Evolutionary conservation across 2,113 vertebrate species (phyloP).

Genomic region (Podiceps cristatus): DNA sequence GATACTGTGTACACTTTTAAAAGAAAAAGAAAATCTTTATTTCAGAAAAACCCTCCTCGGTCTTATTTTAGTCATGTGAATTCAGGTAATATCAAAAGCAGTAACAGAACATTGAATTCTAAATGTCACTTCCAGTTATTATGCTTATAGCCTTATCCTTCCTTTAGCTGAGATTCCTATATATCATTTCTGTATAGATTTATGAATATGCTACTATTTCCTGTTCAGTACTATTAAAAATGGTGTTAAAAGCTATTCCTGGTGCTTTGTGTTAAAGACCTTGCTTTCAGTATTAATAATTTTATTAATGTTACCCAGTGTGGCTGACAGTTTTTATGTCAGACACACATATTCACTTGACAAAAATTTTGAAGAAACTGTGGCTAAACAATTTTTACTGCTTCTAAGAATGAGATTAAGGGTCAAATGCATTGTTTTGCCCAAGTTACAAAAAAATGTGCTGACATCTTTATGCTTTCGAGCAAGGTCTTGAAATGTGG

Average conservation of each 20-base stretch:
- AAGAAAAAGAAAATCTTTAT: neutral
- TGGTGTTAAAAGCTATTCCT: neutral
- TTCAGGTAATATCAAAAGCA: neutral
- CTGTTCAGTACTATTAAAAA: neutral
- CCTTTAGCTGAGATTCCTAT: neutral
- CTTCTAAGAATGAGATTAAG: neutral
- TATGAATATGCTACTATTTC: constrained; percentile 11
- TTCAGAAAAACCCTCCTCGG: neutral
- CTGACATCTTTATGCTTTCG: constrained; percentile 4
- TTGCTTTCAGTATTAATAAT: constrained; percentile 16
- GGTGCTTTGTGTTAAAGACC: neutral
- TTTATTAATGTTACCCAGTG: neutral
- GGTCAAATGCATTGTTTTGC: constrained; percentile 31
- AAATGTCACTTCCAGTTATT: neutral
- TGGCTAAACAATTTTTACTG: neutral
- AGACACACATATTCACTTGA: neutral
- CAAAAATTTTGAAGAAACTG: neutral
- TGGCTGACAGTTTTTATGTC: neutral
- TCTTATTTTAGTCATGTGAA: neutral
- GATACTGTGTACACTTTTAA: neutral
- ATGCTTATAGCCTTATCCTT: neutral
- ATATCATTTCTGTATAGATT: neutral
- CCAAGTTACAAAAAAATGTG: constrained; percentile 13
- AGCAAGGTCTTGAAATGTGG: constrained; percentile 45
- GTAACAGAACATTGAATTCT: neutral